Evolutionary conservation across 2,113 vertebrate species (phyloP).

Genomic region (Mus musculus): DNA sequence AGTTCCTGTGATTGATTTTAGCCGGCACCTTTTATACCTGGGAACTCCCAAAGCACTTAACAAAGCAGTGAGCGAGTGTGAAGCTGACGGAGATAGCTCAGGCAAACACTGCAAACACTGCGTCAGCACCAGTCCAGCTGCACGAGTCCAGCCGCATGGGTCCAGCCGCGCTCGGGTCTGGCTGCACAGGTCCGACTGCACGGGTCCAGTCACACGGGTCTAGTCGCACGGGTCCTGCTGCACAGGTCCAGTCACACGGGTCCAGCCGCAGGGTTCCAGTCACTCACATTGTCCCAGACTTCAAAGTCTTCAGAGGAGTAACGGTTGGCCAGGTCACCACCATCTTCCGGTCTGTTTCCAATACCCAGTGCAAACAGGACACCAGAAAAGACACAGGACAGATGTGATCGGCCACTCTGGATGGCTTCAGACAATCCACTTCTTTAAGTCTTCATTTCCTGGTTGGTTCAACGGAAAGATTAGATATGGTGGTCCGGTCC

Average conservation of each 20-base stretch:
- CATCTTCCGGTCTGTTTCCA: not conserved
- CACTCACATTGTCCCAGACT: not conserved
- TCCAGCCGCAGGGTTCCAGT: not conserved
- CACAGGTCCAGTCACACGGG: no score
- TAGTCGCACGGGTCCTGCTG: no score
- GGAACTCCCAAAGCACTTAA: conserved; percentile 79
- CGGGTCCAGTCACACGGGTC: rapidly evolving
- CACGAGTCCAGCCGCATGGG: no score
- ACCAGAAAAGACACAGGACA: not conserved
- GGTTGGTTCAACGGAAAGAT: not conserved
- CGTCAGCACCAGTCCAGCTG: not conserved
- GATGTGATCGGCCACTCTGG: not conserved
- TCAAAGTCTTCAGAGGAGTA: not conserved
- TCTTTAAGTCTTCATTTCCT: not conserved
- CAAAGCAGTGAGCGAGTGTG: conserved; percentile 62
- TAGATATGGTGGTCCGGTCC: not conserved
- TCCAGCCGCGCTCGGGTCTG: no score
- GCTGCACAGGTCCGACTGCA: no score
- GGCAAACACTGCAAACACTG: not conserved
- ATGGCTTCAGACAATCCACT: not conserved
- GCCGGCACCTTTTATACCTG: conserved; percentile 77
- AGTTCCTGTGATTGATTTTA: conserved; percentile 79
- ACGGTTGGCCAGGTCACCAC: not conserved
- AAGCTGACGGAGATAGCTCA: not conserved
- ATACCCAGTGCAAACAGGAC: not conserved